Base-by-base conservation (phyloP, 1,140 invertebrate species). In the Tachypleus tridentatus region DNA sequence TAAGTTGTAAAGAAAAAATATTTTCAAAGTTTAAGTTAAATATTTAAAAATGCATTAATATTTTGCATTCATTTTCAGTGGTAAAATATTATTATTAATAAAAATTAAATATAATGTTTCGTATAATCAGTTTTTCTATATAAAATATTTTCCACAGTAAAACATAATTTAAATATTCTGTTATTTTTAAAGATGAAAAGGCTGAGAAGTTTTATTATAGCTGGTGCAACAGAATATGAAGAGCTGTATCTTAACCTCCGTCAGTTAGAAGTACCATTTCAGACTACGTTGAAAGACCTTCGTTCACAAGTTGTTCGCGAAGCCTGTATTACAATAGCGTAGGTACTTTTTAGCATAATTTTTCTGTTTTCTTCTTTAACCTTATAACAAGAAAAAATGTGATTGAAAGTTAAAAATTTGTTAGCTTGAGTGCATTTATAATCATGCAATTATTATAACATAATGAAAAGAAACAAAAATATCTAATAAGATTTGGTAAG, bases 241-340 rank as follows among this genome's bases (percentile, higher is more conserved):
- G 92, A 93, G 71, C 95, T 97, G 76, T 80, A 82, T 61, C 82
- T 82, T 9, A 82, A 85, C 65, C 77, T 97, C n/a, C 86, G 90
- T 72, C 83, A 82, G 64, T 74, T 95, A 57, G 91, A 94, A 64
- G 80, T 86, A 64, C 80, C 90, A 7, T 88, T 98, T 72, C 83
- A 92, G 62, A 81, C 83, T 29, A 86, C 89, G 61, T 83, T 93
- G 65, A 93, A 90, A 79, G 95, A 98, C 80, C 80, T 98, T 3
- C 81, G 95, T 73, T 85, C 80, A 68, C 85, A 95, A 80, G 90
- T 97, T 63, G 92, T 93, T 0, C 81, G 95, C 65, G 96, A 98
- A 77, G 90, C 89, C 0, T 97, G 93, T 76, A 91, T 98, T 59
- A 93, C 93, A 3, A 85, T 98, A 65, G 92, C 93, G 49, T 81